Evolutionary conservation across 2,797 vertebrate genomes (phyloP).

Genomic region (Cirrhinus molitorella): DNA sequence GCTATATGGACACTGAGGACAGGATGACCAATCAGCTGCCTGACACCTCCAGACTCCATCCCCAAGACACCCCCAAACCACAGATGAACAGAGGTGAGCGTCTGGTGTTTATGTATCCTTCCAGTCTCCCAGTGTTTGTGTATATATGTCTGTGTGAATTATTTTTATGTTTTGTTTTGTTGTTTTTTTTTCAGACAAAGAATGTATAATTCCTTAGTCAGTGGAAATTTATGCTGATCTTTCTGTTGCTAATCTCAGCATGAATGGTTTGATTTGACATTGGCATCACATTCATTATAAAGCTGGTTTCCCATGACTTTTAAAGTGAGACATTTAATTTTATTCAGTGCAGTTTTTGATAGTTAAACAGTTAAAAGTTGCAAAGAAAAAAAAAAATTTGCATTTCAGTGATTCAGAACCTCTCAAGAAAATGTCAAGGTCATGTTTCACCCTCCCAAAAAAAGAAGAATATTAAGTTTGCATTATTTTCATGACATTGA

Average conservation of each 20-base stretch:
- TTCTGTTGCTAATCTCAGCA: slow-evolving; percentile 12
- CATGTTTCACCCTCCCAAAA: background rate
- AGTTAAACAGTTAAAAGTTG: background rate
- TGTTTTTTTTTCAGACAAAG: too few species aligned
- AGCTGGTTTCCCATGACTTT: background rate
- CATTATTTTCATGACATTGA: background rate
- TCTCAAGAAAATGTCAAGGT: background rate
- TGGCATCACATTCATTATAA: background rate
- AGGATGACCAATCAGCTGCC: slow-evolving; percentile 47
- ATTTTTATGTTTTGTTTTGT: background rate
- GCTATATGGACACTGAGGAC: slow-evolving; percentile 57
- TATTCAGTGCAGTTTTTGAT: background rate
- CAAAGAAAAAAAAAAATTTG: background rate
- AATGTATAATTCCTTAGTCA: background rate
- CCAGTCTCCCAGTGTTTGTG: slow-evolving; percentile 22
- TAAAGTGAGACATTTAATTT: background rate
- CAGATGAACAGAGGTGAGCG: slow-evolving; percentile 72
- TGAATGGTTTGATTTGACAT: background rate
- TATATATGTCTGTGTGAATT: background rate
- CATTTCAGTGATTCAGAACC: background rate
- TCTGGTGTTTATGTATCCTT: background rate
- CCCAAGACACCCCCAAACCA: slow-evolving; percentile 64
- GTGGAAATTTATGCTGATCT: background rate
- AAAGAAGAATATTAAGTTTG: background rate
- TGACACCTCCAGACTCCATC: slow-evolving; percentile 53